Evolutionary conservation across 2,797 vertebrate species (phyloP).

Genomic region (Thripadectes ignobilis): DNA sequence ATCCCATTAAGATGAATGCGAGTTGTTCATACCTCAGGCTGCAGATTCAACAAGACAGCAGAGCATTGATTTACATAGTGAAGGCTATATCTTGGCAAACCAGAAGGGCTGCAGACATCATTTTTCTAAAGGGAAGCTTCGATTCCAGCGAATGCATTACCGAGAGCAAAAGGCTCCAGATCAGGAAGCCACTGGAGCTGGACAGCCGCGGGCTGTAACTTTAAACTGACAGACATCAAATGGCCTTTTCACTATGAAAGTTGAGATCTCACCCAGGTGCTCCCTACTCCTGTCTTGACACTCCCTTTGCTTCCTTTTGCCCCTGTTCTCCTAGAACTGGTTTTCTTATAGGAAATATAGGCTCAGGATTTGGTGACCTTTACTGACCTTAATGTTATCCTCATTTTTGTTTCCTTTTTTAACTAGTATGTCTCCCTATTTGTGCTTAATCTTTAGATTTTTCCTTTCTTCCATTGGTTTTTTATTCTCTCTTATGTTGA

Average conservation of each 20-base stretch:
- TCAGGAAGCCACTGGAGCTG: background rate
- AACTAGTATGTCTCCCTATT: background rate
- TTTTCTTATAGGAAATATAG: background rate
- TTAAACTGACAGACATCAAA: slow-evolving; percentile 34
- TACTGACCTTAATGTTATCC: background rate
- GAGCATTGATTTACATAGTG: background rate
- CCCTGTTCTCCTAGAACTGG: background rate
- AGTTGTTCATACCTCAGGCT: slow-evolving; percentile 31
- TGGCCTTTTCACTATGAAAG: background rate
- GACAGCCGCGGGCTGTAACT: background rate
- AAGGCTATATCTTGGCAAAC: background rate
- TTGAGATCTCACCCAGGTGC: background rate
- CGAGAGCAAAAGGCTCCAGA: background rate
- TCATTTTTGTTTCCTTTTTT: background rate
- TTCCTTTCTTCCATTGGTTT: background rate
- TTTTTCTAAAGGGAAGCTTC: slow-evolving; percentile 9
- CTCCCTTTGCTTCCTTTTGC: background rate
- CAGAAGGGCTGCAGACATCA: background rate
- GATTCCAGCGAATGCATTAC: background rate
- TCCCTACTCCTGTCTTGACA: background rate
- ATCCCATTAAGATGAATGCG: slow-evolving; percentile 42
- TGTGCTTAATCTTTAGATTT: background rate
- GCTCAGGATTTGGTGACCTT: background rate
- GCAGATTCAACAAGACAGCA: slow-evolving; percentile 37
- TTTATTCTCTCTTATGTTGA: background rate